Conservation (phyloP, 2,113 vertebrate species). For the Ranitomeya variabilis region DNA sequence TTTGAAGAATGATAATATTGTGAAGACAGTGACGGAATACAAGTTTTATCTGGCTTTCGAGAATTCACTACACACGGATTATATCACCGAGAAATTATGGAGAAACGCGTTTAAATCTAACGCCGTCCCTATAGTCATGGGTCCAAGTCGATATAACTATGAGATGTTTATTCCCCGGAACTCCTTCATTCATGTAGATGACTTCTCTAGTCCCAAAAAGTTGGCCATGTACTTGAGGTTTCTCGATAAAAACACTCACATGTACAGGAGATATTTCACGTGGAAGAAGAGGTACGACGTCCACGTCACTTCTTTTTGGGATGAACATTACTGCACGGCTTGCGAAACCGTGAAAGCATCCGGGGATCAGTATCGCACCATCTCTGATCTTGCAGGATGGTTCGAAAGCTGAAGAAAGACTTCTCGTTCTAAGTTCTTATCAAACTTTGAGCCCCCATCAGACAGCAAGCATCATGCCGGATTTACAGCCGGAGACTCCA, state of each 20-base stretch:
- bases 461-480: background rate
- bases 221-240: conserved; percentile 84
- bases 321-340: conserved; percentile 83
- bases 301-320: conserved; percentile 80
- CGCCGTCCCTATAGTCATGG: conserved; percentile 85
- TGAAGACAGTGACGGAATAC: conserved; percentile 77
- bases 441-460: background rate
- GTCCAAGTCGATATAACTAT: conserved; percentile 84
- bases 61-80: conserved; percentile 90
- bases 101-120: conserved; percentile 81
- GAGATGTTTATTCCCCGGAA: conserved; percentile 85
- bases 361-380: conserved; percentile 67
- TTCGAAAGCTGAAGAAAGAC: conserved; percentile 72
- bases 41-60: conserved; percentile 95
- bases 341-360: conserved; percentile 72
- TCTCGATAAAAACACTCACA: conserved; percentile 73
- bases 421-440: background rate
- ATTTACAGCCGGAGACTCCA: background rate
- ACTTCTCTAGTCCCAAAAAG: conserved; percentile 77
- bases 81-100: conserved; percentile 96
- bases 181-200: conserved; percentile 92
- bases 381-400: conserved; percentile 77
- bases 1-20: conserved; percentile 68
- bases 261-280: conserved; percentile 77
- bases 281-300: conserved; percentile 82